These are phyloP conservation scores for Cynopterus sphinx DNA, from an alignment of 2,797 vertebrate species.

Conservation along the genomic window DNA sequence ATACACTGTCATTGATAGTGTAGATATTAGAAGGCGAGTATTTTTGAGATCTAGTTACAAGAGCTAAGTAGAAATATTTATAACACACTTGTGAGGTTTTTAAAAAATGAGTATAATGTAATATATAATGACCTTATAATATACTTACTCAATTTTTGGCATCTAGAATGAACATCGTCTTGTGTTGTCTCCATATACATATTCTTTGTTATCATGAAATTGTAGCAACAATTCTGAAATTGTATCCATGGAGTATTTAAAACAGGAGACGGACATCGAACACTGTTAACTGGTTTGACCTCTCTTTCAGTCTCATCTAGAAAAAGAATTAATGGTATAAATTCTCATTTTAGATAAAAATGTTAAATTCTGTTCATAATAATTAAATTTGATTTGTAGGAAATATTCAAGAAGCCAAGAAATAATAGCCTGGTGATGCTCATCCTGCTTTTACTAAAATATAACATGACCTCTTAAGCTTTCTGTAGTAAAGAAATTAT, in stretches of 20 bases:
- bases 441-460: conserved; percentile 28
- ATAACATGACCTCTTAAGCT: background rate
- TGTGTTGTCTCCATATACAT: conserved; percentile 85
- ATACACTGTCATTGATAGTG: background rate
- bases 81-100: background rate
- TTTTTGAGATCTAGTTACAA: conserved; percentile 4
- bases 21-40: background rate
- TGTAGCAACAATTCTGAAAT: conserved; percentile 95
- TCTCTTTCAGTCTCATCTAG: conserved; percentile 86
- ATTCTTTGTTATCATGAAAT: conserved; percentile 89
- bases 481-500: conserved; percentile 40
- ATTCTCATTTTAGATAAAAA: conserved; percentile 44
- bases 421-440: background rate
- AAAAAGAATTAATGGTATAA: conserved; percentile 7
- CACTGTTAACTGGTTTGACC: conserved; percentile 75
- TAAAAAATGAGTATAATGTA: background rate
- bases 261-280: conserved; percentile 92
- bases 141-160: conserved; percentile 90
- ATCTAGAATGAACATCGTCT: conserved; percentile 84
- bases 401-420: conserved; percentile 51
- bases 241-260: conserved; percentile 95
- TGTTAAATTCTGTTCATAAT: conserved; percentile 42
- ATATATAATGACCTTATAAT: background rate
- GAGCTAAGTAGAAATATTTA: background rate
- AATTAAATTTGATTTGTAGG: conserved; percentile 58